A percentile compares a stretch with the other conserved stretches of the same genome.
These are phyloP conservation scores for Drymodes brunneopygia DNA, from an alignment of 2,113 vertebrate species.

Conservation along the genomic window DNA sequence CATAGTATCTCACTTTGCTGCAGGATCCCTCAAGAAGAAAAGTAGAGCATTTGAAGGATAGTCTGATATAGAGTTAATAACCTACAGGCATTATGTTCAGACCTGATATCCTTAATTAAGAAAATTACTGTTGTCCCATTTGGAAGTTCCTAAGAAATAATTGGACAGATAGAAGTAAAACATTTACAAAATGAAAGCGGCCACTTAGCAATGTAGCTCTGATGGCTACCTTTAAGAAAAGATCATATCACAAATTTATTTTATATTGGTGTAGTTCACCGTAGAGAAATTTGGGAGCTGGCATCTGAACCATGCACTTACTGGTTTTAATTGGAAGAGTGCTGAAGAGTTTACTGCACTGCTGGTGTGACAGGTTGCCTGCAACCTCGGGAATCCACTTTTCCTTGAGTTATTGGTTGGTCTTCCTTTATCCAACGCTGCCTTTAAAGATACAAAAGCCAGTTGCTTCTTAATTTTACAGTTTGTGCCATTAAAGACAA, in stretches of 20 bases:
- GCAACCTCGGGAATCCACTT: not conserved
- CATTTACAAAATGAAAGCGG: not conserved
- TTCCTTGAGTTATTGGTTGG: not conserved
- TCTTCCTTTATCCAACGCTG: not conserved
- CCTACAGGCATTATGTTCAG: not conserved
- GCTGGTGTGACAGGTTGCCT: not conserved
- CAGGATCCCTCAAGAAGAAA: not conserved
- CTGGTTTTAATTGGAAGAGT: not conserved
- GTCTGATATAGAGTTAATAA: not conserved
- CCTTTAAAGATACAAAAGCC: not conserved
- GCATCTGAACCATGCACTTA: not conserved
- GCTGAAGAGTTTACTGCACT: not conserved
- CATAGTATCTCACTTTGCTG: not conserved
- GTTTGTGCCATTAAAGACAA: not conserved
- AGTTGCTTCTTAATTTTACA: not conserved
- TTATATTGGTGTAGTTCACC: not conserved
- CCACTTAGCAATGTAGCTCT: not conserved
- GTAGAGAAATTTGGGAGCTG: not conserved
- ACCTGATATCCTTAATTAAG: not conserved
- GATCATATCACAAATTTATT: not conserved
- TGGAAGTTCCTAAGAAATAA: not conserved
- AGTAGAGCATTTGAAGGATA: not conserved
- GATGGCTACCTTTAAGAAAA: not conserved
- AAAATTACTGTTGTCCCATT: not conserved
- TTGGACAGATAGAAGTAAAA: not conserved